Conservation (phyloP, 1,140 invertebrate genomes). For the Ptiloglossa arizonensis region DNA sequence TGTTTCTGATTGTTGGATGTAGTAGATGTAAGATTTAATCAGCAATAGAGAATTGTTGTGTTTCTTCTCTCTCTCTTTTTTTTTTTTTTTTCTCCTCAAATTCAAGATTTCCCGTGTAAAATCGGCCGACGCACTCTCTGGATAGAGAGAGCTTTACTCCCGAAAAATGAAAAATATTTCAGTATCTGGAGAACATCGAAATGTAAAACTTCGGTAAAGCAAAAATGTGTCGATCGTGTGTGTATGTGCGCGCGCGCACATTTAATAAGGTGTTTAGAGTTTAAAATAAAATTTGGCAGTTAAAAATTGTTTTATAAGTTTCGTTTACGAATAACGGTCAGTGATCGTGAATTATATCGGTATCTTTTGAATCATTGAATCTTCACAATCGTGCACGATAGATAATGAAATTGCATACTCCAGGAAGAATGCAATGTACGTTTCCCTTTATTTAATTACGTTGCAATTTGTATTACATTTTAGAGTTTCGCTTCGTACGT, state of each 20-base stretch:
- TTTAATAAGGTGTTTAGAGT: conserved; percentile 2
- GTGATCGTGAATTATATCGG: background rate
- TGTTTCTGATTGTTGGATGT: conserved; percentile 72
- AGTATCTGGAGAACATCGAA: background rate
- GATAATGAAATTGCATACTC: background rate
- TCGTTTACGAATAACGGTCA: background rate
- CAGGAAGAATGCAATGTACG: background rate
- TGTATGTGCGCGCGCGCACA: too few relatives aligned
- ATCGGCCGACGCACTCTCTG: conserved; percentile 15
- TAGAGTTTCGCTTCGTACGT: conserved; percentile 6
- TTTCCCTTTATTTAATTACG: conserved; percentile 6
- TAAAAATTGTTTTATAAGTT: conserved; percentile 1
- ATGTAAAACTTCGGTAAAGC: too few relatives aligned
- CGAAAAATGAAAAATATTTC: background rate
- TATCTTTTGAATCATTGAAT: background rate
- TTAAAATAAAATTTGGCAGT: background rate
- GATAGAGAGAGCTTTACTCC: background rate
- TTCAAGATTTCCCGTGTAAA: conserved; percentile 39
- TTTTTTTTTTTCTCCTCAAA: too few relatives aligned
- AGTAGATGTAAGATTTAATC: conserved; percentile 64
- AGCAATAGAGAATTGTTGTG: conserved; percentile 62
- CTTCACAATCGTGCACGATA: background rate
- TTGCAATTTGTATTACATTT: conserved; percentile 13
- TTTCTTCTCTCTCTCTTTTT: too few relatives aligned
- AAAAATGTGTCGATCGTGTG: background rate